Base-by-base conservation (phyloP, 1,140 invertebrate species). In the Mesaphorura yosii region DNA sequence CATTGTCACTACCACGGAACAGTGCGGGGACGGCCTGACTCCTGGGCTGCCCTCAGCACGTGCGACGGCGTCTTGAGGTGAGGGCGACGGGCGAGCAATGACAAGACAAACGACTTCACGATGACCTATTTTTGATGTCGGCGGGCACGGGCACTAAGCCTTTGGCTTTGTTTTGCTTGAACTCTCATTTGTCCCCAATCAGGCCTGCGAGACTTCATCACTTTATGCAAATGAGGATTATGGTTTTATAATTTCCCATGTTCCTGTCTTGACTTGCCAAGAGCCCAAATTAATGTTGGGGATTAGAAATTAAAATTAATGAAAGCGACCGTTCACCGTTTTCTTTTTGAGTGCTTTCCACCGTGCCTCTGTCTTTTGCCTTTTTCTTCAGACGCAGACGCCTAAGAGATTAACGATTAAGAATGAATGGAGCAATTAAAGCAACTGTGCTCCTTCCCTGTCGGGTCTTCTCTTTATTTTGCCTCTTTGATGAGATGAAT, bases 1-100 rank as follows among this genome's bases (percentile, higher is more conserved):
- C 67, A 88, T 61, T 91, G 87, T 69, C 84, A 88, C 65, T 91
- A 91, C 65, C 78, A 83, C 66, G 90, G 90, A 25, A 78, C 72
- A 38, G 75, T 93, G n/a, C 69, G 79, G 55, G 79, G 76, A 48
- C 70, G 77, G 53, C 71, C 75, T 5, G 70, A 76, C 28, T 91
- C 88, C 1, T 85, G 83, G 79, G 88, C 78, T 39, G 89, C 88
- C 0, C 59, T 93, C 15, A 92, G 88, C 40, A 91, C 88, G 7
- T 93, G 90, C 66, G 71, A 75, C 62, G 81, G 83, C 22, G 69
- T 92, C 38, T 74, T 75, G 65, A 65, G 60, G 12, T 17, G 17
- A 37, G 17, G 34, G 12, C 12, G 34, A 12, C 17, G 12, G 12
- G 12, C 12, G 12, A 37, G 17, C 34, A 37, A 37, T 37, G 12